phyloP scores from a whole-genome alignment of 2,797 vertebrate genomes.

The Megalops cyprinoides region DNA sequence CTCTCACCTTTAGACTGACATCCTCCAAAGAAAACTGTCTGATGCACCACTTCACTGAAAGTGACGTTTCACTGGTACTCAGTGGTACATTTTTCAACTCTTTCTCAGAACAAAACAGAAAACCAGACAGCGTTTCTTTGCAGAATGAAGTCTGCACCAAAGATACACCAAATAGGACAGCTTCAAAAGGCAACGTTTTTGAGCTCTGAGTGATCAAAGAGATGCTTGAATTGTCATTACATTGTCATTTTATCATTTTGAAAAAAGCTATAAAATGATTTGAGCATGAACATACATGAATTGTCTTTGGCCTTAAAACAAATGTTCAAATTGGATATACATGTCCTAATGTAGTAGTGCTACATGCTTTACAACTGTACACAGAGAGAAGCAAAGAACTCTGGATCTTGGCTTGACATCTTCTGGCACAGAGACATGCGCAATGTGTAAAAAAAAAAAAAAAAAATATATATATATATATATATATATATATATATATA shows the following conservation, averaged over 20 bases:
- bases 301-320: not conserved
- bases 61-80: not conserved
- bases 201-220: not conserved
- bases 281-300: not conserved
- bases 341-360: no score
- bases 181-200: not conserved
- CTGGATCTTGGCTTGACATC: no score
- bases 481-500: no score
- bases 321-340: not conserved
- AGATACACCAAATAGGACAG: not conserved
- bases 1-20: not conserved
- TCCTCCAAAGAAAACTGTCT: not conserved
- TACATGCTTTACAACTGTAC: no score
- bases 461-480: no score
- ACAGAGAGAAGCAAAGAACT: not conserved
- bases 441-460: not conserved
- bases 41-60: not conserved
- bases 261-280: no score
- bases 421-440: not conserved
- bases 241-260: no score
- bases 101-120: not conserved
- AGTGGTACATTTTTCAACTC: not conserved
- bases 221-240: no score
- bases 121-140: not conserved
- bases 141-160: not conserved